phyloP scores from a whole-genome alignment of 2,888 invertebrate genomes.

The Tenodera sinensis region DNA sequence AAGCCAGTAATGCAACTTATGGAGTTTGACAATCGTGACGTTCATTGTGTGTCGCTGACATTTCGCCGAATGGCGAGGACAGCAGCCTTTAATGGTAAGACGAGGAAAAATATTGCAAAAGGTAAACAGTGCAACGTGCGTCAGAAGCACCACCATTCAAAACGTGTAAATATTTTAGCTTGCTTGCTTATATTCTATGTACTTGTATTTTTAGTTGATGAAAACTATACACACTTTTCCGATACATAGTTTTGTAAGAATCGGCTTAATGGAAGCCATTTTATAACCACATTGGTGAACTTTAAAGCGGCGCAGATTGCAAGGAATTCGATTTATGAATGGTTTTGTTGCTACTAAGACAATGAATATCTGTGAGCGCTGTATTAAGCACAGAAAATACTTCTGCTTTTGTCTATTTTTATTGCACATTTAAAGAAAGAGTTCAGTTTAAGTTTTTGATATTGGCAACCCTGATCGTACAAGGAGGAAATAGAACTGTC shows the following conservation, averaged over 20 bases:
- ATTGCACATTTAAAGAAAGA: too few relatives aligned
- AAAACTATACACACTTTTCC: neutral
- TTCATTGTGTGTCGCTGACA: too few relatives aligned
- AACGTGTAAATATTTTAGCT: neutral
- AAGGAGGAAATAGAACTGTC: neutral
- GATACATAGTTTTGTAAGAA: too few relatives aligned
- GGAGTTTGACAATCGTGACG: too few relatives aligned
- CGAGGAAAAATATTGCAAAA: neutral
- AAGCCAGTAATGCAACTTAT: too few relatives aligned
- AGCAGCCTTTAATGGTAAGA: neutral
- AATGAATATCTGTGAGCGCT: neutral
- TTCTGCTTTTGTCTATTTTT: neutral
- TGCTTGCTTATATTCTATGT: neutral
- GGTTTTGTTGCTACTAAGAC: neutral
- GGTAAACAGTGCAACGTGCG: neutral
- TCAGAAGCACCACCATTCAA: neutral
- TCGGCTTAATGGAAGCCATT: too few relatives aligned
- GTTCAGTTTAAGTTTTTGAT: neutral
- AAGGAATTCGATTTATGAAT: neutral
- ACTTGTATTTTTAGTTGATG: neutral
- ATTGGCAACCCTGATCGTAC: neutral
- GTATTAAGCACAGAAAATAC: neutral
- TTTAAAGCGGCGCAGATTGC: neutral
- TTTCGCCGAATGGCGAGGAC: too few relatives aligned
- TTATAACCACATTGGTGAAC: too few relatives aligned